Evolutionary conservation across 2,888 invertebrate species (phyloP).

Genomic region (Nycteola revayana): DNA sequence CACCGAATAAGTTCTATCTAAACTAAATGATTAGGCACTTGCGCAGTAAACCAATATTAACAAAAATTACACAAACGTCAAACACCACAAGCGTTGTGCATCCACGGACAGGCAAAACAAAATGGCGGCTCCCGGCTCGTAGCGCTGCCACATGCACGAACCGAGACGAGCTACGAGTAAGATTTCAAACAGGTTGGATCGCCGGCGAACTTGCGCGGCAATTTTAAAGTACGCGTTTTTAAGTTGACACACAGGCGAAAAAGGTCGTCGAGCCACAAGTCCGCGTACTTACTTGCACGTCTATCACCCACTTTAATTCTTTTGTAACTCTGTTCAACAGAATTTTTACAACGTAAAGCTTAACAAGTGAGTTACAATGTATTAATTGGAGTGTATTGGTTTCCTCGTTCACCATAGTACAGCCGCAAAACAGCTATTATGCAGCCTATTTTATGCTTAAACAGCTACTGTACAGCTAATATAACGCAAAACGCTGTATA

Average conservation of each 20-base stretch:
- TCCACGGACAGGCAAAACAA: constrained; percentile 7
- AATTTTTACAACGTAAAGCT: no score
- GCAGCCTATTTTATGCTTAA: no score
- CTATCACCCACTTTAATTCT: not conserved
- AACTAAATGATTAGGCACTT: constrained; percentile 4
- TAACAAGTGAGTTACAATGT: no score
- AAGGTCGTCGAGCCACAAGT: constrained; percentile 8
- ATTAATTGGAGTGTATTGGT: no score
- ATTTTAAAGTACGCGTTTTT: constrained; percentile 8
- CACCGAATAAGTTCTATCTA: constrained; percentile 17
- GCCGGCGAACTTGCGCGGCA: constrained; percentile 7
- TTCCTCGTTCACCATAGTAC: no score
- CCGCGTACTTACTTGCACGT: constrained; percentile 1
- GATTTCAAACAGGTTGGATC: constrained; percentile 19
- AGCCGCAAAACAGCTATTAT: no score
- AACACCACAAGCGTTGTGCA: constrained; percentile 3
- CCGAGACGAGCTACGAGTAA: constrained; percentile 17
- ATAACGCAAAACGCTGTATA: no score
- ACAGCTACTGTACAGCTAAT: no score
- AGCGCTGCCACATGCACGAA: constrained; percentile 17
- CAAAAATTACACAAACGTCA: constrained; percentile 3
- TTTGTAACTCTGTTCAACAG: no score
- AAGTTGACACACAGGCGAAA: constrained; percentile 9
- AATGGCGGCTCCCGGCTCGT: constrained; percentile 13
- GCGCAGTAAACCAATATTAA: constrained; percentile 2